Conservation (phyloP, 2,113 vertebrate species). For the Ranitomeya imitator region DNA sequence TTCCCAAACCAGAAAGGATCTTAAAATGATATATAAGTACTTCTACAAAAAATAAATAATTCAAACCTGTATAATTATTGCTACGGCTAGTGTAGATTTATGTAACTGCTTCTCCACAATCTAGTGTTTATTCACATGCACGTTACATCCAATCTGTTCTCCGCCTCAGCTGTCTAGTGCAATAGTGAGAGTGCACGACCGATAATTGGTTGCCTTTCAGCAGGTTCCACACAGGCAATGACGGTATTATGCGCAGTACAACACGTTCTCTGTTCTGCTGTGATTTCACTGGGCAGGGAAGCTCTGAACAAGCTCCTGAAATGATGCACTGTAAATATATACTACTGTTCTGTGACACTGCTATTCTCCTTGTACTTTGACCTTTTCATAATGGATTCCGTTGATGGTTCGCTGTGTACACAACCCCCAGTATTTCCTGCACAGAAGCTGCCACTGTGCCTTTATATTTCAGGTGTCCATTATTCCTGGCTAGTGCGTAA, state of each 20-base stretch:
- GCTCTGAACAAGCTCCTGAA: neutral
- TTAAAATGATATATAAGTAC: no score
- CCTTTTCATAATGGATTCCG: neutral
- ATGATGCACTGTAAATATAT: slow-evolving; percentile 20
- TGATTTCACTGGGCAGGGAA: neutral
- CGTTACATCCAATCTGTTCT: neutral
- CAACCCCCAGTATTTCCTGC: neutral
- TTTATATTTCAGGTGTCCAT: neutral
- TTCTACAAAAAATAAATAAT: no score
- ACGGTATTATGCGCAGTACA: neutral
- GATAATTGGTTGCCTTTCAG: neutral
- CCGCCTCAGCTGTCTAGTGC: neutral
- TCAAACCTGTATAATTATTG: no score
- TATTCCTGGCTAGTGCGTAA: neutral
- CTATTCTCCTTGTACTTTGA: slow-evolving; percentile 8
- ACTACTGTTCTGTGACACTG: neutral
- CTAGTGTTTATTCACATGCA: no score
- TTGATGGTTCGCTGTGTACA: neutral
- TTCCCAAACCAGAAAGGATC: no score
- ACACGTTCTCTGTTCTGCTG: slow-evolving; percentile 2
- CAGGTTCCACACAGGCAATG: neutral
- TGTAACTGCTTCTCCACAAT: no score
- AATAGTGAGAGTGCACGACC: neutral
- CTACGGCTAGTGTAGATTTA: no score
- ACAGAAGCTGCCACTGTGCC: slow-evolving; percentile 8